A percentile compares a stretch with the other conserved stretches of the same genome.
These are phyloP conservation scores for Emydoidea blandingii DNA, from an alignment of 2,797 vertebrate genomes.

Conservation along the genomic window DNA sequence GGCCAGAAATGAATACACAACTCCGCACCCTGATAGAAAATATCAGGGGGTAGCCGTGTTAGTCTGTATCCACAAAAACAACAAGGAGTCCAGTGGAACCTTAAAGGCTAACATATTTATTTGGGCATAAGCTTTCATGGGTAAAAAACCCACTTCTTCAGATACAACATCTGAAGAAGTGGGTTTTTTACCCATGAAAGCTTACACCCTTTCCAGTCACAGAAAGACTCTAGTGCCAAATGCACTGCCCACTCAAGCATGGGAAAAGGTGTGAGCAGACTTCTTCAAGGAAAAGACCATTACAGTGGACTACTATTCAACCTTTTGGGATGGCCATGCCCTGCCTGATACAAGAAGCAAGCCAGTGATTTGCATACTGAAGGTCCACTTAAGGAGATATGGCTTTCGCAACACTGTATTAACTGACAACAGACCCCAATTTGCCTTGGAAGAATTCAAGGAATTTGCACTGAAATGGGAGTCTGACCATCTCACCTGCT, in stretches of 20 bases:
- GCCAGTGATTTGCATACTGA: neutral
- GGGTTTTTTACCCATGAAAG: too few species aligned
- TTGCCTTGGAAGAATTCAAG: neutral
- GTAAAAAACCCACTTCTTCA: too few species aligned
- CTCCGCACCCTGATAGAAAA: neutral
- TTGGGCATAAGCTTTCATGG: too few species aligned
- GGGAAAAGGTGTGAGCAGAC: neutral
- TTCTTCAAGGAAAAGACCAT: neutral
- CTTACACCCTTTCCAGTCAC: neutral
- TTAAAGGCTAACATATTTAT: too few species aligned
- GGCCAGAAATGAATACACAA: neutral
- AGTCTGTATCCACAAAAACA: too few species aligned
- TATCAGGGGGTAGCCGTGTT: neutral
- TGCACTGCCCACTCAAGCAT: neutral
- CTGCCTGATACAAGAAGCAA: neutral
- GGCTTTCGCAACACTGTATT: neutral
- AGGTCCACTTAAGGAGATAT: neutral
- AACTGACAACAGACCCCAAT: neutral
- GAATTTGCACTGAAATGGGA: neutral
- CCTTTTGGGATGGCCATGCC: neutral
- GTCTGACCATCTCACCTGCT: neutral
- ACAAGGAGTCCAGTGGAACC: too few species aligned
- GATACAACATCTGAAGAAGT: too few species aligned
- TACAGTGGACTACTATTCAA: neutral
- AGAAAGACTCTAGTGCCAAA: neutral